Conservation (phyloP, 1,140 invertebrate genomes). For the Acromyrmex heyeri region DNA sequence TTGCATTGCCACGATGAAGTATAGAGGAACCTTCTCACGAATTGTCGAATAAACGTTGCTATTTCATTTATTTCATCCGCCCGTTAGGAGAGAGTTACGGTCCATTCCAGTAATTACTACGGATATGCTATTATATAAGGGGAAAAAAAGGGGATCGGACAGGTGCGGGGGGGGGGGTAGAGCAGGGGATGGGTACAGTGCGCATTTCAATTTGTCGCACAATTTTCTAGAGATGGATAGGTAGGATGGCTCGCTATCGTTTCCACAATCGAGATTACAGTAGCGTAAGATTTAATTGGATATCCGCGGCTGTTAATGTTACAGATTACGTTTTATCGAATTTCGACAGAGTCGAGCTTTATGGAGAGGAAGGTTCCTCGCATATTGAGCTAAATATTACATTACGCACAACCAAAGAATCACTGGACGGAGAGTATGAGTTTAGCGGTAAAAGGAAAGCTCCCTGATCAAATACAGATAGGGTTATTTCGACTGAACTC, state of each 20-base stretch:
- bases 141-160: conserved; percentile 55
- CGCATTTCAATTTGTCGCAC: conserved; percentile 63
- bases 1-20: conserved; percentile 30
- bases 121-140: conserved; percentile 55
- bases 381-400: conserved; percentile 1
- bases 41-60: conserved; percentile 62
- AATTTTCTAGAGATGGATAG: conserved; percentile 59
- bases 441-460: too few relatives aligned
- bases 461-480: too few relatives aligned
- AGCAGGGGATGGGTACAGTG: not conserved
- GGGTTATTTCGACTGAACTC: too few relatives aligned
- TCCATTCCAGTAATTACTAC: conserved; percentile 63
- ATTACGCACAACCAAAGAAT: conserved; percentile 17
- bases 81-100: conserved; percentile 40
- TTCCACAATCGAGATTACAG: conserved; percentile 47
- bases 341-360: conserved; percentile 30
- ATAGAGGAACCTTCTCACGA: conserved; percentile 35
- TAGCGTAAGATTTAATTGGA: conserved; percentile 57
- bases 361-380: not conserved
- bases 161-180: not conserved
- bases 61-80: conserved; percentile 58
- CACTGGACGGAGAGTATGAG: too few relatives aligned
- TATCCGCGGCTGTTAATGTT: conserved; percentile 42
- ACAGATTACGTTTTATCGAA: conserved; percentile 59
- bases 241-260: not conserved